phyloP scores from a whole-genome alignment of 2,888 invertebrate genomes.

The Tanypteryx hageni region DNA sequence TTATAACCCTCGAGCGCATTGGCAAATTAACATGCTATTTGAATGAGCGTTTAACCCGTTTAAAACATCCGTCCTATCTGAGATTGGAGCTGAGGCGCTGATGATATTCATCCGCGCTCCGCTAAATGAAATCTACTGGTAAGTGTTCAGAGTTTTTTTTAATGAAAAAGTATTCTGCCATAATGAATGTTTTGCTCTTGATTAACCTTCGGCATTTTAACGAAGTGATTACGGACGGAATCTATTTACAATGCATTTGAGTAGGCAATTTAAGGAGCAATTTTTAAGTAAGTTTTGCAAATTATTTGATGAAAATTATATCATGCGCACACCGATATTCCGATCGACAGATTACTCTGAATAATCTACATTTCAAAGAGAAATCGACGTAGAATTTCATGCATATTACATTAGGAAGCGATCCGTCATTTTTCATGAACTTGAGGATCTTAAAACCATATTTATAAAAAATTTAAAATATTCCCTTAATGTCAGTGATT shows the following conservation, averaged over 20 bases:
- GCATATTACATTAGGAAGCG: too few species aligned
- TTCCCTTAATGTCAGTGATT: too few species aligned
- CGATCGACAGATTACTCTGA: too few species aligned
- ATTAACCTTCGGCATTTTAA: background rate
- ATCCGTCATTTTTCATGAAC: too few species aligned
- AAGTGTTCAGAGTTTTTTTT: background rate
- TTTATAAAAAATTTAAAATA: too few species aligned
- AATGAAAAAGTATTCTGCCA: background rate
- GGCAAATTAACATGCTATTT: slow-evolving; percentile 24
- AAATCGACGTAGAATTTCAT: too few species aligned
- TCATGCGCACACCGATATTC: too few species aligned
- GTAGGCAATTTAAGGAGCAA: background rate
- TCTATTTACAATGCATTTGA: background rate
- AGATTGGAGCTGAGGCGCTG: background rate
- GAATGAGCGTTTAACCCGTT: slow-evolving; percentile 10
- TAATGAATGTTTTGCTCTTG: slow-evolving; percentile 18
- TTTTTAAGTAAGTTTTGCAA: too few species aligned
- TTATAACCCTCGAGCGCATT: background rate
- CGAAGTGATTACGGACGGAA: background rate
- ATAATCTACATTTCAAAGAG: too few species aligned
- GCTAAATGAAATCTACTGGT: slow-evolving; percentile 2
- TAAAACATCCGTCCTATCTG: background rate
- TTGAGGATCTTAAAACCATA: too few species aligned
- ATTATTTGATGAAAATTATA: too few species aligned
- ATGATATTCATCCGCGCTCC: background rate